Percentiles rank a stretch among this genome's conserved stretches.
These are phyloP conservation scores for Acanthococcus lagerstroemiae DNA, from an alignment of 2,888 invertebrate species.

Conservation along the genomic window DNA sequence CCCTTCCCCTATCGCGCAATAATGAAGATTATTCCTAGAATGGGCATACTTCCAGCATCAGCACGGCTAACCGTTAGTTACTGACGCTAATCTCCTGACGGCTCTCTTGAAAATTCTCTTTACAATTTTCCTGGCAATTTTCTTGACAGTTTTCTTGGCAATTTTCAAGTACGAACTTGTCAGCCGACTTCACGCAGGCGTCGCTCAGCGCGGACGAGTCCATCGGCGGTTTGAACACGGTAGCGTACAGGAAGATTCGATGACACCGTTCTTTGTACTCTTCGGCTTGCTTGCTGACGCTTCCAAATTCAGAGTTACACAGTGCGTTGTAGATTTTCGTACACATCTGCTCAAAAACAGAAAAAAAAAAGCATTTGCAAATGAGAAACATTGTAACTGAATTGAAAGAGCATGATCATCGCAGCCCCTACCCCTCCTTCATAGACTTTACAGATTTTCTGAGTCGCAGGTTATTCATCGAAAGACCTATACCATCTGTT, in stretches of 20 bases:
- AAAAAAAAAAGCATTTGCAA: no score
- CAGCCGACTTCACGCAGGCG: background rate
- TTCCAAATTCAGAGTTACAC: conserved; percentile 68
- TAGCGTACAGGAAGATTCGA: conserved; percentile 65
- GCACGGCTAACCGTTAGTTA: conserved; percentile 1
- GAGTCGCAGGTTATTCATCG: no score
- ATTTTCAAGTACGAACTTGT: conserved; percentile 10
- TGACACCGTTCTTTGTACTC: conserved; percentile 63
- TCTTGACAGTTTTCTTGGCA: background rate
- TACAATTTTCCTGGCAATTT: conserved; percentile 8
- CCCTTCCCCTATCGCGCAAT: no score
- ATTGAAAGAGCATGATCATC: no score
- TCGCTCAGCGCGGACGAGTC: conserved; percentile 1
- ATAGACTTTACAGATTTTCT: no score
- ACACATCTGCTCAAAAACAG: conserved; percentile 55
- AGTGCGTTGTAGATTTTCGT: conserved; percentile 67
- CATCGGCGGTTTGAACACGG: conserved; percentile 52
- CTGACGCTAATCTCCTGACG: conserved; percentile 23
- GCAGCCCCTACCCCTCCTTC: no score
- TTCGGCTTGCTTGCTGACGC: conserved; percentile 54
- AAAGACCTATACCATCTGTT: no score
- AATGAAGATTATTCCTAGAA: no score
- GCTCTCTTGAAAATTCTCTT: conserved; percentile 23
- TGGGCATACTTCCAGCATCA: no score
- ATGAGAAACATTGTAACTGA: no score